Conservation (phyloP, 2,888 invertebrate species). For the Plemyria rubiginata region DNA sequence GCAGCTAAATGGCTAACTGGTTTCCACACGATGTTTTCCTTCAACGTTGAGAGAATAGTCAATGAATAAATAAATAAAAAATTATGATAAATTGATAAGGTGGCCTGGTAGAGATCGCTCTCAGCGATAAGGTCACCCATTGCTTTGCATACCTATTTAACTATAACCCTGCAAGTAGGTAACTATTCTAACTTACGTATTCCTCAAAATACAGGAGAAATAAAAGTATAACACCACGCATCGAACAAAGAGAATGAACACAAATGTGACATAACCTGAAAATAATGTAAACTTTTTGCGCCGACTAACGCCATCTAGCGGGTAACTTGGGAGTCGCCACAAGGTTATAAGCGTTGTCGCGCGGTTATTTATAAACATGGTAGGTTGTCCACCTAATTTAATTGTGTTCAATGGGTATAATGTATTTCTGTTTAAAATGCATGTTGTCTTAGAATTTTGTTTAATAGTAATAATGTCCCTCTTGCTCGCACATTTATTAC, state of each 20-base stretch:
- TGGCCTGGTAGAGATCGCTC: no score
- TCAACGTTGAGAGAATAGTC: no score
- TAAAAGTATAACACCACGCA: conserved; percentile 4
- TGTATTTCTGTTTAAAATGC: conserved; percentile 33
- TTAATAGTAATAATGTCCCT: no score
- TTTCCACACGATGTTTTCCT: no score
- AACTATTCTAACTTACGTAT: no score
- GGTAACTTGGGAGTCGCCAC: conserved; percentile 62
- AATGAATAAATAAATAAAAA: no score
- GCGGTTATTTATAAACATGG: conserved; percentile 46
- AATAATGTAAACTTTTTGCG: conserved; percentile 28
- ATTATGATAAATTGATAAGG: no score
- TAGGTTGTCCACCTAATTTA: conserved; percentile 47
- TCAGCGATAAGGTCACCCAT: no score
- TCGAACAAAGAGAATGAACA: conserved; percentile 7
- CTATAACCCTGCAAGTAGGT: no score
- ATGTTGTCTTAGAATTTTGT: conserved; percentile 2
- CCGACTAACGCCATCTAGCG: conserved; percentile 69
- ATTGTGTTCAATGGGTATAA: conserved; percentile 44
- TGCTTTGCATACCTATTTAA: no score
- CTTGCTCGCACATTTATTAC: no score
- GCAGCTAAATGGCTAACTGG: no score
- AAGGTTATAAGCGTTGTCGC: conserved; percentile 42
- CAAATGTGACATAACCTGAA: conserved; percentile 28
- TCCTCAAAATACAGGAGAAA: background rate